Evolutionary conservation across 2,888 invertebrate genomes (phyloP).

Genomic region (Mylabris sibirica): DNA sequence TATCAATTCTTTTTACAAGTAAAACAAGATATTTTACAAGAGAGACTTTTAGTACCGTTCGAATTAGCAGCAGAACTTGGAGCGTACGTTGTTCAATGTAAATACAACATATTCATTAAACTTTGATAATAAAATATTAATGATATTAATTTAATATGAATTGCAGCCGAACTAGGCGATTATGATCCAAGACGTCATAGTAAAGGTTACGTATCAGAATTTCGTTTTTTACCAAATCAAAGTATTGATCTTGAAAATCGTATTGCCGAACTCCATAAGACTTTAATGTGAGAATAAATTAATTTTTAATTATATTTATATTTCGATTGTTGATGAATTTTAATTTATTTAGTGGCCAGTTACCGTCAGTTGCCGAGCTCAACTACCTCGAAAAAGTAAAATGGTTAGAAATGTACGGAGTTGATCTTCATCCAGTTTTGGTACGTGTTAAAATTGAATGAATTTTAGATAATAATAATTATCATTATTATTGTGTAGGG

Average conservation of each 20-base stretch:
- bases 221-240: constrained; percentile 91
- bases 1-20: constrained; percentile 97
- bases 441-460: constrained; percentile 61
- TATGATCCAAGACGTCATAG: constrained; percentile 89
- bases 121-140: not conserved
- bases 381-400: constrained; percentile 97
- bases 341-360: constrained; percentile 73
- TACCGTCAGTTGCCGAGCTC: constrained; percentile 91
- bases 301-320: constrained; percentile 10
- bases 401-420: constrained; percentile 99
- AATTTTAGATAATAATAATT: too few species aligned
- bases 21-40: constrained; percentile 95
- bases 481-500: constrained; percentile 67
- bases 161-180: constrained; percentile 96
- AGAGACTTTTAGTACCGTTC: constrained; percentile 88
- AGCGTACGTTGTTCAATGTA: constrained; percentile 93
- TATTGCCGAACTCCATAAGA: constrained; percentile 88
- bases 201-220: constrained; percentile 93
- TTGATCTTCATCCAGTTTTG: constrained; percentile 95
- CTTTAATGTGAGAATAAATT: constrained; percentile 75
- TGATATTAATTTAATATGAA: constrained; percentile 51
- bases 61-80: constrained; percentile 92
- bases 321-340: not conserved
- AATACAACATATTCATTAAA: constrained; percentile 67
- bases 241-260: constrained; percentile 87